A percentile compares a stretch with the other conserved stretches of the same genome.
Conservation (phyloP, 2,888 invertebrate species). For the Caenorhabditis sulstoni region DNA sequence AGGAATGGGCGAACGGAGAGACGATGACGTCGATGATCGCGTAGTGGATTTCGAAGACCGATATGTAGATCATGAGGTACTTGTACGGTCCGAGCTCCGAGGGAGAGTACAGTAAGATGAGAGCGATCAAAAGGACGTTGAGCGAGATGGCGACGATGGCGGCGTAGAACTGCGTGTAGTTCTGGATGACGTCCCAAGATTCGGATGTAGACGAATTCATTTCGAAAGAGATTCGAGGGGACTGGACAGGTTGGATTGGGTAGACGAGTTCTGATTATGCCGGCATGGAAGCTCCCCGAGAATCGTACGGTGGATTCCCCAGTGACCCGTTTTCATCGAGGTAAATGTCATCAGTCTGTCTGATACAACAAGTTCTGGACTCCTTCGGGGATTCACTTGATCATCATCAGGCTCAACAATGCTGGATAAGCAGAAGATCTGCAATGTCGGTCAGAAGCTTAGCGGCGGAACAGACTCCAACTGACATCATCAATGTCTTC, state of each 20-base stretch:
- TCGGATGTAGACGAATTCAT: slow-evolving; percentile 14
- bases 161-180: slow-evolving; percentile 15
- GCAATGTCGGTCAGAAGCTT: too few species aligned
- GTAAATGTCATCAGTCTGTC: too few species aligned
- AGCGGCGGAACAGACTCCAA: too few species aligned
- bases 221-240: not conserved
- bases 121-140: slow-evolving; percentile 20
- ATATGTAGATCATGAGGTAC: slow-evolving; percentile 48
- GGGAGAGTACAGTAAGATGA: slow-evolving; percentile 33
- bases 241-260: too few species aligned
- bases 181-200: slow-evolving; percentile 18
- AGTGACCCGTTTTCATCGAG: too few species aligned
- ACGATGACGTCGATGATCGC: slow-evolving; percentile 35
- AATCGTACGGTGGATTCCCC: too few species aligned
- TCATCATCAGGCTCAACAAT: too few species aligned
- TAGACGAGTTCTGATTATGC: too few species aligned
- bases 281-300: too few species aligned
- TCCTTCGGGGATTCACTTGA: not conserved
- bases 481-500: too few species aligned
- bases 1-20: slow-evolving; percentile 25
- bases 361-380: too few species aligned
- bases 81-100: slow-evolving; percentile 34
- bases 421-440: not conserved
- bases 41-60: slow-evolving; percentile 31
- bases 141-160: slow-evolving; percentile 11